phyloP scores from a whole-genome alignment of 2,113 vertebrate genomes.

The Eonycteris spelaea region DNA sequence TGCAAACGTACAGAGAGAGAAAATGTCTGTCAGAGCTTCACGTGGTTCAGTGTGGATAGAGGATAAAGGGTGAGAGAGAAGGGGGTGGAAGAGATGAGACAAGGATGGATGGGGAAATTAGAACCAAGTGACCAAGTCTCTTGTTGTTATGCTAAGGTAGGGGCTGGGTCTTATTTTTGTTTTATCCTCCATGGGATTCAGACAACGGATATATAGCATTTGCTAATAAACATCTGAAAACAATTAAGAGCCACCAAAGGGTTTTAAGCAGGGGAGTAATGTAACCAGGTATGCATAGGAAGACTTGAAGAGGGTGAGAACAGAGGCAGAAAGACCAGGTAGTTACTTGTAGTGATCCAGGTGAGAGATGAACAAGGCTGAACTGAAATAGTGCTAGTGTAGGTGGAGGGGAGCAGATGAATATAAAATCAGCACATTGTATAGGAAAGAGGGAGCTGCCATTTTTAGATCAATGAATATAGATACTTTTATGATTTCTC shows the following conservation, averaged over 20 bases:
- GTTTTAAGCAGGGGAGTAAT: not conserved
- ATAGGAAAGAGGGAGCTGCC: not conserved
- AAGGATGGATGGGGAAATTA: not conserved
- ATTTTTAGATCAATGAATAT: not conserved
- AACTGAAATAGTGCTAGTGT: not conserved
- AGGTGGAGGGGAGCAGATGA: not conserved
- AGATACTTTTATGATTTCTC: not conserved
- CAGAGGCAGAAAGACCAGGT: not conserved
- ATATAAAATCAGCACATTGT: not conserved
- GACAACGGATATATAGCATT: not conserved
- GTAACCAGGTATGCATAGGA: not conserved
- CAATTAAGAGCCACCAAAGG: not conserved
- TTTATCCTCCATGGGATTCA: not conserved
- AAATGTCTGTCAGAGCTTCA: not conserved
- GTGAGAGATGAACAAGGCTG: not conserved
- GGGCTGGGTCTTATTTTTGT: not conserved
- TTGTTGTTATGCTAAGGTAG: not conserved
- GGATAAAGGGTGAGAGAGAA: not conserved
- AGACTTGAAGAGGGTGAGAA: not conserved
- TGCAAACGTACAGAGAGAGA: not conserved
- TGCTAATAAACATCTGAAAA: not conserved
- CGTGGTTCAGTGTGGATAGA: not conserved
- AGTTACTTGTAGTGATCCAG: not conserved
- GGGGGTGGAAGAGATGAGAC: not conserved
- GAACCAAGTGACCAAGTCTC: not conserved